Percentiles rank a stretch among this genome's conserved stretches.
phyloP scores from a whole-genome alignment of 2,888 invertebrate species.

The Drosophila meridiana region DNA sequence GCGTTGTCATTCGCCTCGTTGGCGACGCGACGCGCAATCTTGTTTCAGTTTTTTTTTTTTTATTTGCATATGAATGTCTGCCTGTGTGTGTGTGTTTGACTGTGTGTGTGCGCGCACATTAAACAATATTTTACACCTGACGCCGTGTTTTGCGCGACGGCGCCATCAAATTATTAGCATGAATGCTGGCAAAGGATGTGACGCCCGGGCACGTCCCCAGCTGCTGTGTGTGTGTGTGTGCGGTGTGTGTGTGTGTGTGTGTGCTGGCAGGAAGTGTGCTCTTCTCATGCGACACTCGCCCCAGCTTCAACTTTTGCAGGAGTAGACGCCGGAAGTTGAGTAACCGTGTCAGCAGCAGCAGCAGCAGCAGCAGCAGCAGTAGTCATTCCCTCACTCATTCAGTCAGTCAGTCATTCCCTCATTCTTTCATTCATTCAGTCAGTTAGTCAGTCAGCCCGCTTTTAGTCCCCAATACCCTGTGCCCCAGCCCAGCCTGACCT shows the following conservation, averaged over 20 bases:
- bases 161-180: constrained; percentile 79
- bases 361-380: constrained; percentile 11
- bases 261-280: constrained; percentile 59
- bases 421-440: neutral
- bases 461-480: neutral
- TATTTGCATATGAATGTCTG: constrained; percentile 65
- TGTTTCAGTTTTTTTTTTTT: constrained; percentile 24
- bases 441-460: neutral
- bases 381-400: neutral
- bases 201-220: constrained; percentile 39
- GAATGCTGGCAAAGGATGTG: constrained; percentile 72
- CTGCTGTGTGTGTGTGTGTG: constrained; percentile 11
- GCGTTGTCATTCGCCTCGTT: constrained; percentile 24
- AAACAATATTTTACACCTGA: constrained; percentile 80
- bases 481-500: neutral
- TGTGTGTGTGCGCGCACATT: constrained; percentile 47
- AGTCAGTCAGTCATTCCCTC: neutral
- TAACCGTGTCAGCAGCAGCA: constrained; percentile 42
- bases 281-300: constrained; percentile 11
- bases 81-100: constrained; percentile 5
- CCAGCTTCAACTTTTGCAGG: constrained; percentile 11
- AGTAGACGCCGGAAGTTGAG: constrained; percentile 65
- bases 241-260: constrained; percentile 13
- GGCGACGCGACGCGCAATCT: constrained; percentile 30
- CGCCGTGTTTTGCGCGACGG: constrained; percentile 45